Base-by-base conservation (phyloP, 2,888 invertebrate species). In the Urechis unicinctus region DNA sequence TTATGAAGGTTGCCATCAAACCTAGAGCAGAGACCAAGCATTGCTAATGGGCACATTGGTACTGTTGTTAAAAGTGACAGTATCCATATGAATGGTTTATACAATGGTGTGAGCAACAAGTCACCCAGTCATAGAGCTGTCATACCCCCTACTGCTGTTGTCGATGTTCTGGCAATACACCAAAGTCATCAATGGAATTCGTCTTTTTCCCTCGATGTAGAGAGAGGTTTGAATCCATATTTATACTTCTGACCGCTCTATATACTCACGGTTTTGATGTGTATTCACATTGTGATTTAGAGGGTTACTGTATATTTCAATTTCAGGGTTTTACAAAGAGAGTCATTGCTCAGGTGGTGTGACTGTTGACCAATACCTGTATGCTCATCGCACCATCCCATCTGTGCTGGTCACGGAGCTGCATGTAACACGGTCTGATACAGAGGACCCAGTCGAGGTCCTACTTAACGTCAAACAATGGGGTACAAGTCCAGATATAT, bases 81-180 rank as follows among this genome's bases (percentile, higher is more conserved):
- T 36, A 61, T 74, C 28, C 72, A 64, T 56, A 69, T 74, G 70
- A 73, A 73, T 61, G 75, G 75, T 1, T 57, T 75, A 21, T 72
- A 68, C 59, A 75, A 73, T 59, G 77, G 76, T 0, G 53, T 60
- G 2, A 61, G 60, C 9, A 64, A 58, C 6, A 51, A 55, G 6
- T 73, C 72, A 52, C 72, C 70, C 9, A 36, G 36, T 17, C 9
- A 36, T 47, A 57, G 77, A 6, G 76, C 75, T 6, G 55, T 68
- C 17, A 69, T 76, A 45, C 74, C 74, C 3, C 70, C 72, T 22
- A 61, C 67, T 0, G 57, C 50, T 9, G 59, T 67, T 9, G 53
- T 70, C 31, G 58, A 61, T 9, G 58, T 67, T 28, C 1, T 50
- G 59, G 36, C 9, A 36, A 17, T 9, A 36, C n/a, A n/a, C n/a